Percentiles rank a stretch among this genome's conserved stretches.
Evolutionary conservation across 1,140 invertebrate genomes (phyloP).

Genomic region (Manduca sexta): DNA sequence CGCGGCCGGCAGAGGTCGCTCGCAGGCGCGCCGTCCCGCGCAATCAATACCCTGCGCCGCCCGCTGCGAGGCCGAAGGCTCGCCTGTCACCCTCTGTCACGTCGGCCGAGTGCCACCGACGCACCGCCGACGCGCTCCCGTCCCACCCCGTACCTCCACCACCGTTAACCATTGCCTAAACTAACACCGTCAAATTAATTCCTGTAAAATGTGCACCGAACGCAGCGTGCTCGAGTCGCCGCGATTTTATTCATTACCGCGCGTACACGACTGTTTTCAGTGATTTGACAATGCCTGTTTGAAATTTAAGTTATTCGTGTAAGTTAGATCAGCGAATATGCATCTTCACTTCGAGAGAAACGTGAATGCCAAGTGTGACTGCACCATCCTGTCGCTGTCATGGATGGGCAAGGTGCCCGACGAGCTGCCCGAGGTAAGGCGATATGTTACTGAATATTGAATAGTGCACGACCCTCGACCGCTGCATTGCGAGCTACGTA

Average conservation of each 20-base stretch:
- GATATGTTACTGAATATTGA: not conserved
- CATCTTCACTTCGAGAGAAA: slow-evolving; percentile 95
- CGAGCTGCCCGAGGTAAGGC: slow-evolving; percentile 90
- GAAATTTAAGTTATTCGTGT: slow-evolving; percentile 21
- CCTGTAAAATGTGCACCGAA: slow-evolving; percentile 18
- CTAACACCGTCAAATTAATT: slow-evolving; percentile 4
- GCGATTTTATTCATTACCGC: slow-evolving; percentile 4
- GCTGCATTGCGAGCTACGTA: too few species aligned
- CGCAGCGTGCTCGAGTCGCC: slow-evolving; percentile 3
- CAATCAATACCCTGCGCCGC: slow-evolving; percentile 64
- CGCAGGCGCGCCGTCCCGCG: slow-evolving; percentile 28
- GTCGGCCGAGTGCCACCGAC: slow-evolving; percentile 37
- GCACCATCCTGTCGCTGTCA: slow-evolving; percentile 93
- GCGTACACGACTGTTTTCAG: slow-evolving; percentile 1
- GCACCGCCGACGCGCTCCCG: slow-evolving; percentile 35
- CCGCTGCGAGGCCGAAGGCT: slow-evolving; percentile 28
- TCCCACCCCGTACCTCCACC: slow-evolving; percentile 20
- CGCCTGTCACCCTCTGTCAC: slow-evolving; percentile 56
- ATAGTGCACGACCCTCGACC: too few species aligned
- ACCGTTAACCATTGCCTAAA: slow-evolving; percentile 26
- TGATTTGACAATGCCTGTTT: slow-evolving; percentile 14
- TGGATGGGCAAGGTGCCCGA: slow-evolving; percentile 99
- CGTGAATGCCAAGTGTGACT: slow-evolving; percentile 94
- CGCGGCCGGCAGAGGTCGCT: slow-evolving; percentile 41
- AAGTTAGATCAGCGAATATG: slow-evolving; percentile 72